phyloP scores from a whole-genome alignment of 2,888 invertebrate species.

The Alloscopus bannaensis region DNA sequence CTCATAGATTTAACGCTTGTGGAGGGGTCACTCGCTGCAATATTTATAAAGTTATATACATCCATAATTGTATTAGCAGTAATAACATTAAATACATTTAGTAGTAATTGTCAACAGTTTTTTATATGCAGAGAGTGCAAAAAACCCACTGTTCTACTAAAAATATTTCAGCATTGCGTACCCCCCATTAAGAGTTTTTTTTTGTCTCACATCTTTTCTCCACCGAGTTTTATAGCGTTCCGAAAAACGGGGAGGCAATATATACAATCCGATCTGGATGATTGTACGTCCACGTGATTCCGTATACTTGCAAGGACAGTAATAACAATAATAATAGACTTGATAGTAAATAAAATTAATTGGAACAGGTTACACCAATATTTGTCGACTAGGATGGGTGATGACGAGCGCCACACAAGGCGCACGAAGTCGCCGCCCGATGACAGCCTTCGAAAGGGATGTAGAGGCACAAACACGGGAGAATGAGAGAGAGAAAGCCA shows the following conservation, averaged over 20 bases:
- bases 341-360: conserved; percentile 8
- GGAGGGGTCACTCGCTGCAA: background rate
- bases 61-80: conserved; percentile 34
- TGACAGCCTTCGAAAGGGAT: conserved; percentile 90
- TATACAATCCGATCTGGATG: background rate
- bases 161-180: conserved; percentile 10
- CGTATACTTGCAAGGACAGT: background rate
- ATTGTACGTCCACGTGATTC: background rate
- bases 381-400: conserved; percentile 72
- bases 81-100: conserved; percentile 25
- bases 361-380: conserved; percentile 37
- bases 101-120: too few species aligned
- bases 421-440: conserved; percentile 82
- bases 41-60: conserved; percentile 58
- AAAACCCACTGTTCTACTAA: conserved; percentile 16
- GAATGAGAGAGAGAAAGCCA: conserved; percentile 88
- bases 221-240: background rate
- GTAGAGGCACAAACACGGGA: conserved; percentile 97
- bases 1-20: conserved; percentile 3
- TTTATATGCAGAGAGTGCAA: too few species aligned
- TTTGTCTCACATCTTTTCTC: background rate
- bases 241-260: background rate
- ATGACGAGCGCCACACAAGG: conserved; percentile 90
- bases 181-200: background rate
- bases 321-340: conserved; percentile 14